A percentile compares a stretch with the other conserved stretches of the same genome.
Evolutionary conservation across 2,797 vertebrate genomes (phyloP).

Genomic region (Bradypus variegatus): DNA sequence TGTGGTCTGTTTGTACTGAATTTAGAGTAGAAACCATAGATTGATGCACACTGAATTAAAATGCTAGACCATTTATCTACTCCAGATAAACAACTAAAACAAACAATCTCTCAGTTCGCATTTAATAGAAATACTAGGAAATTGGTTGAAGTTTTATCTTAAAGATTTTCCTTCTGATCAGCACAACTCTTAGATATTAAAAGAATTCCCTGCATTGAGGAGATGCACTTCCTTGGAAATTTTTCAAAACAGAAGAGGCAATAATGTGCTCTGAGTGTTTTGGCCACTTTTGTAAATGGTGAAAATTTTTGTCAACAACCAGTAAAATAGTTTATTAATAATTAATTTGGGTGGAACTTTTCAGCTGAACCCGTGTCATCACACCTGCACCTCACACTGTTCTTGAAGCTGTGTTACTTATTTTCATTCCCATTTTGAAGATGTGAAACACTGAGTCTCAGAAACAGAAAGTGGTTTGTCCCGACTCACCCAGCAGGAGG

Average conservation of each 20-base stretch:
- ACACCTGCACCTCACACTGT: background rate
- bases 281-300: background rate
- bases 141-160: background rate
- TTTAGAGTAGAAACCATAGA: background rate
- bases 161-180: background rate
- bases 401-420: background rate
- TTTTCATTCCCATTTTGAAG: slow-evolving; percentile 10
- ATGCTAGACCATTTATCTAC: background rate
- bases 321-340: background rate
- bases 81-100: background rate
- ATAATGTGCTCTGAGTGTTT: background rate
- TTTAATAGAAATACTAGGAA: background rate
- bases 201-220: background rate
- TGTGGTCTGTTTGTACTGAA: background rate
- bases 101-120: background rate
- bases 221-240: background rate
- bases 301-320: background rate
- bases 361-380: background rate
- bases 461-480: background rate
- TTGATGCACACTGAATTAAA: background rate
- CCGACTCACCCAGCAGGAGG: background rate
- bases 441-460: background rate
- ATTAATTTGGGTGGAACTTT: background rate
- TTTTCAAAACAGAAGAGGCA: background rate
- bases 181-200: background rate